A percentile compares a stretch with the other conserved stretches of the same genome.
Conservation (phyloP, 2,113 vertebrate genomes). For the Scopus umbretta region DNA sequence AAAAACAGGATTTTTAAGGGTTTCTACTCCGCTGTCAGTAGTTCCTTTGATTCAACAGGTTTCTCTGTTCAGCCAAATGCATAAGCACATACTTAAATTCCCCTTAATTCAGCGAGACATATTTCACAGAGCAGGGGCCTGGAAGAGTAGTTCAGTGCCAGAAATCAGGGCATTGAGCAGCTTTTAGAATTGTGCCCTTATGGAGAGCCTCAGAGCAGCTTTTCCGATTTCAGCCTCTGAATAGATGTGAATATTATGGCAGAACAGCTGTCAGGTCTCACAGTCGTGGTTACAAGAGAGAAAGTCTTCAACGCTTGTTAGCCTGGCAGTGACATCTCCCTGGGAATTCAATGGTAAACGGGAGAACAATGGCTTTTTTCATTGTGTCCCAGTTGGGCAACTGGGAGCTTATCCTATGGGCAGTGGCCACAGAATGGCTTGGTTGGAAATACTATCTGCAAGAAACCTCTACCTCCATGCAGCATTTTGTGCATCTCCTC, state of each 20-base stretch:
- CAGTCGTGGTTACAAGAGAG: background rate
- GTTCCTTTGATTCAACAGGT: background rate
- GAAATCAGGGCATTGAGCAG: background rate
- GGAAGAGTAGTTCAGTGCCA: background rate
- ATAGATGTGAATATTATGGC: background rate
- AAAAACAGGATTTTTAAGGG: background rate
- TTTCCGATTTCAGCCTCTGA: background rate
- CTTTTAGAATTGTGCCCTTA: background rate
- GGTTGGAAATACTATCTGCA: background rate
- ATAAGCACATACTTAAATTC: slow-evolving; percentile 11
- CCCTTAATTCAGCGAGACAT: slow-evolving; percentile 3
- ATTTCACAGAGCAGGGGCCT: background rate
- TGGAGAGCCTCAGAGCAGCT: background rate
- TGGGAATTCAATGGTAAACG: fast-evolving
- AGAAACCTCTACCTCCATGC: background rate
- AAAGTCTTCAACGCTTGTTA: background rate
- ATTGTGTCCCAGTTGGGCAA: background rate
- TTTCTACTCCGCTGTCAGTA: background rate
- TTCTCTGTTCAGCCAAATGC: background rate
- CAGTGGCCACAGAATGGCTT: fast-evolving
- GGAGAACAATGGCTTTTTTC: background rate
- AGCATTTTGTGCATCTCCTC: background rate
- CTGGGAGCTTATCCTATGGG: background rate
- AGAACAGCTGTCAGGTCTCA: background rate
- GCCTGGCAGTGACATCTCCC: background rate